These are phyloP conservation scores for Neelides folsomi DNA, from an alignment of 2,888 invertebrate genomes.

Conservation along the genomic window DNA sequence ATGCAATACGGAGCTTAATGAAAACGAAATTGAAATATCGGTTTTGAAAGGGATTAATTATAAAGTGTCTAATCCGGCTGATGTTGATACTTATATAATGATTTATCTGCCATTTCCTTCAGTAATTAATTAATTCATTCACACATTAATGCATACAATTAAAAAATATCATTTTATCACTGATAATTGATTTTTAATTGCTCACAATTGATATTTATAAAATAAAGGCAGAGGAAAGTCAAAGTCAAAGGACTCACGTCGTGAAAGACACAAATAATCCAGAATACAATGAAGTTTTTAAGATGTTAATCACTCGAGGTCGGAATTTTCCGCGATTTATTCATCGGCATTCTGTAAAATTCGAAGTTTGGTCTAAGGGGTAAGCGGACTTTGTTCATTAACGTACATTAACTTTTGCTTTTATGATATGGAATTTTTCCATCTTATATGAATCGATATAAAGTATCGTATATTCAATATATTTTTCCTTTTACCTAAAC, in stretches of 20 bases:
- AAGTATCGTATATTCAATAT: too few species aligned
- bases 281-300: slow-evolving; percentile 67
- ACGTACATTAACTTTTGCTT: too few species aligned
- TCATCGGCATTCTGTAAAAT: slow-evolving; percentile 75
- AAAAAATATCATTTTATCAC: too few species aligned
- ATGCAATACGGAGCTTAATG: slow-evolving; percentile 80
- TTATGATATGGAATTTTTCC: too few species aligned
- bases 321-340: slow-evolving; percentile 72
- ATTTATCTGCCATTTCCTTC: slow-evolving; percentile 83
- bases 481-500: too few species aligned
- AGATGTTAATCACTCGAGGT: slow-evolving; percentile 63
- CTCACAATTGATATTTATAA: not conserved
- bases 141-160: too few species aligned
- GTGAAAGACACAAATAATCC: slow-evolving; percentile 79
- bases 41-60: slow-evolving; percentile 78
- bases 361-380: slow-evolving; percentile 87
- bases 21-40: slow-evolving; percentile 75
- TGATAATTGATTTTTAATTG: too few species aligned
- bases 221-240: slow-evolving; percentile 51
- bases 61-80: slow-evolving; percentile 66
- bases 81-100: slow-evolving; percentile 83
- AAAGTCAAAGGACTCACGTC: slow-evolving; percentile 59
- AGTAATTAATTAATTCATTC: slow-evolving; percentile 42
- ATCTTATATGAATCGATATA: too few species aligned
- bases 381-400: slow-evolving; percentile 41